These are phyloP conservation scores for Cryptosula pallasiana DNA, from an alignment of 2,888 invertebrate species.

Conservation along the genomic window DNA sequence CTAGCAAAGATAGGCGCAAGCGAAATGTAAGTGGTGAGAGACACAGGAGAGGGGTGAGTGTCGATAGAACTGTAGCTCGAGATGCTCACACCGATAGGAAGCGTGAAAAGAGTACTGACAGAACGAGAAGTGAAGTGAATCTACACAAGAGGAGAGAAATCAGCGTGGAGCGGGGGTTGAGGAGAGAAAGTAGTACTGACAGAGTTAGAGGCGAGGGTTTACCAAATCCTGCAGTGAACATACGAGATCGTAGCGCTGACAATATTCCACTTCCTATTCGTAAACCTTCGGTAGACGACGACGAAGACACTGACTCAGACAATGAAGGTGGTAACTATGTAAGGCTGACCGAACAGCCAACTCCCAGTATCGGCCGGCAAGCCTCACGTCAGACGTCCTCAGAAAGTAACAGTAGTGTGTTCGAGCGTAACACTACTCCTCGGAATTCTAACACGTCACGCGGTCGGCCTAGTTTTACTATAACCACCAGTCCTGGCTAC, in stretches of 20 bases:
- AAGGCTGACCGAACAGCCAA: slow-evolving; percentile 60
- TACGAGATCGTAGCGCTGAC: not conserved
- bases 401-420: slow-evolving; percentile 17
- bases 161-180: not conserved
- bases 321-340: slow-evolving; percentile 57
- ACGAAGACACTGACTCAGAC: slow-evolving; percentile 26
- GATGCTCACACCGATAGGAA: not conserved
- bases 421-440: slow-evolving; percentile 62
- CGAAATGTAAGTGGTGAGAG: slow-evolving; percentile 9
- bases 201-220: not conserved
- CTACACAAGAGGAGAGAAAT: not conserved
- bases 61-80: not conserved
- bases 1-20: slow-evolving; percentile 11
- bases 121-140: slow-evolving; percentile 15
- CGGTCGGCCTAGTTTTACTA: slow-evolving; percentile 3
- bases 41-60: not conserved
- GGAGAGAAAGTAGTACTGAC: not conserved
- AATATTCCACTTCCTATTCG: not conserved
- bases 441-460: slow-evolving; percentile 61
- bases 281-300: not conserved
- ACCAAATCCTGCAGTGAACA: not conserved
- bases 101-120: slow-evolving; percentile 12
- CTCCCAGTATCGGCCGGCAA: slow-evolving; percentile 55
- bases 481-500: slow-evolving; percentile 14
- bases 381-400: slow-evolving; percentile 53